Percentiles rank a stretch among this genome's conserved stretches.
Evolutionary conservation across 2,113 vertebrate species (phyloP).

Genomic region (Odontesthes bonariensis): DNA sequence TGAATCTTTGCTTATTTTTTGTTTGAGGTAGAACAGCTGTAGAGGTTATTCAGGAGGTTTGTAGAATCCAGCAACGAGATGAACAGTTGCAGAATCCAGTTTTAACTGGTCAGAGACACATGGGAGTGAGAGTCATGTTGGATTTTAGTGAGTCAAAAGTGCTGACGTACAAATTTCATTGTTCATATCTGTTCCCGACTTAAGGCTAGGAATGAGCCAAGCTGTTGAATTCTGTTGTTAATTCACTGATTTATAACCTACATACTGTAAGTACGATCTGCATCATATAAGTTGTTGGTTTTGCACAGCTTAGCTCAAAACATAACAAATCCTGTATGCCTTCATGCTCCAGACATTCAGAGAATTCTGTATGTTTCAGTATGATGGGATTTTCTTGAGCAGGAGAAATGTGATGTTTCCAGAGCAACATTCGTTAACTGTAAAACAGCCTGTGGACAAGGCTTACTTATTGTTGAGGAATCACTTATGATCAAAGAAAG

Average conservation of each 20-base stretch:
- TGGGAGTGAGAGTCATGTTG: constrained; percentile 8
- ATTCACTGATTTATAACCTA: neutral
- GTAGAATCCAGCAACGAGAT: constrained; percentile 2
- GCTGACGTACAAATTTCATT: constrained; percentile 3
- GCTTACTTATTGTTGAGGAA: constrained; percentile 44
- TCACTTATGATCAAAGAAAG: constrained; percentile 58
- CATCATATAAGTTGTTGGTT: neutral
- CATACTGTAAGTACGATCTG: neutral
- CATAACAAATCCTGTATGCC: constrained; percentile 2
- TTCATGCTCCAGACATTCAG: neutral
- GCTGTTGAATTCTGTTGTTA: neutral
- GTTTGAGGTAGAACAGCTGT: constrained; percentile 47
- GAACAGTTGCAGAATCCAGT: constrained; percentile 17
- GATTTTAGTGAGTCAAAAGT: constrained; percentile 22
- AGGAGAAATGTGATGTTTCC: neutral
- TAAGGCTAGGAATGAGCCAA: constrained; percentile 1
- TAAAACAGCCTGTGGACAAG: constrained; percentile 15
- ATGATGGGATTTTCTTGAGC: neutral
- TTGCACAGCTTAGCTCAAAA: constrained; percentile 1
- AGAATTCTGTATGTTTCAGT: neutral
- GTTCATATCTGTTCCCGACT: constrained; percentile 3
- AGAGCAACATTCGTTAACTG: constrained; percentile 28
- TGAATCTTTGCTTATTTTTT: constrained; percentile 29
- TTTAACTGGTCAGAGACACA: constrained; percentile 24
- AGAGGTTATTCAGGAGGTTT: constrained; percentile 31